Conservation (phyloP, 1,140 invertebrate species). For the Drosophila busckii region DNA sequence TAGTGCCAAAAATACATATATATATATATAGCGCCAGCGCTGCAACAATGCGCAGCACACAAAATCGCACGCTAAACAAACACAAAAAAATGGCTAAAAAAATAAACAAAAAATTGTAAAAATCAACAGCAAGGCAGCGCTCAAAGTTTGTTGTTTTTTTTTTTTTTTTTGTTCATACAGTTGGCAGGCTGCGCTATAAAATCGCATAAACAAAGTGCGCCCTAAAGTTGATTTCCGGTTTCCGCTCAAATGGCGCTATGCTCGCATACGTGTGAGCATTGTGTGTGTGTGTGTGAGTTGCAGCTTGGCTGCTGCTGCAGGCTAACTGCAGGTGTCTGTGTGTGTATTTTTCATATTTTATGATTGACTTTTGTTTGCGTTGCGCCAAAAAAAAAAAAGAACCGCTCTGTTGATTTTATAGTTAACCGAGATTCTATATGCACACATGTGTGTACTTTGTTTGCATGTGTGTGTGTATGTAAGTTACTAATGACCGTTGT, state of each 20-base stretch:
- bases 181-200: conserved; percentile 35
- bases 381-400: conserved; percentile 6
- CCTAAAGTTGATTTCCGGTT: conserved; percentile 75
- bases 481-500: too few species aligned
- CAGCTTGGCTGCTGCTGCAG: conserved; percentile 56
- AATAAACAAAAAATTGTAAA: neutral
- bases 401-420: neutral
- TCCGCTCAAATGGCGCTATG: conserved; percentile 65
- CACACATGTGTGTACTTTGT: too few species aligned
- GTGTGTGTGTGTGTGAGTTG: too few species aligned
- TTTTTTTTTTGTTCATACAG: conserved; percentile 16
- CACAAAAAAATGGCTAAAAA: conserved; percentile 29
- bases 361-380: conserved; percentile 53
- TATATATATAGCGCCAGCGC: too few species aligned
- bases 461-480: too few species aligned
- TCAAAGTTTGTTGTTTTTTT: conserved; percentile 24
- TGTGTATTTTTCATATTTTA: conserved; percentile 62
- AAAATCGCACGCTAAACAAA: conserved; percentile 59
- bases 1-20: conserved; percentile 55
- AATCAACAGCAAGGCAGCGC: conserved; percentile 3
- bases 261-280: conserved; percentile 62
- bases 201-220: conserved; percentile 67
- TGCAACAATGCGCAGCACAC: conserved; percentile 11
- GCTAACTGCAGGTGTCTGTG: conserved; percentile 48
- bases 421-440: conserved; percentile 18